Evolutionary conservation across 92 coral and sea anemone species (phyloP).

Genomic region (Umimayanthus kanabou): DNA sequence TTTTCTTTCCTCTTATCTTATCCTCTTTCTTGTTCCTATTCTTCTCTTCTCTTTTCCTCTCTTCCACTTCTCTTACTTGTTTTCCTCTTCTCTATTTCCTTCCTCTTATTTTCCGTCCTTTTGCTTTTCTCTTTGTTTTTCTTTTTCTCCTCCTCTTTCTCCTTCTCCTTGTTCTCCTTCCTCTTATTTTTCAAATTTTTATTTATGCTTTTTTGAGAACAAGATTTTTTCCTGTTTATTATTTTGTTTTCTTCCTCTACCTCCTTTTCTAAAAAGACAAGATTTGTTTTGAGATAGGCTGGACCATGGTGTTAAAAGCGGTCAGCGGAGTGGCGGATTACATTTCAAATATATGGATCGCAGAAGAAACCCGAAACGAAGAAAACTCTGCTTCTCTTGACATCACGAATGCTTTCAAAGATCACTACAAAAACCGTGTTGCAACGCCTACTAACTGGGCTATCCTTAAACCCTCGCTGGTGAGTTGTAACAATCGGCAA

Average conservation of each 20-base stretch:
- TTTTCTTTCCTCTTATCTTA: background rate
- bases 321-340: background rate
- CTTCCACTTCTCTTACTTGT: too few relatives aligned
- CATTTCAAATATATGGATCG: background rate
- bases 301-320: constrained; percentile 13
- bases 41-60: too few relatives aligned
- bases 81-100: too few relatives aligned
- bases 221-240: too few relatives aligned
- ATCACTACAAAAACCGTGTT: constrained; percentile 21
- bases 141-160: too few relatives aligned
- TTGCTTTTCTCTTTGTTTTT: too few relatives aligned
- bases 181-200: background rate
- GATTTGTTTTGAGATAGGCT: constrained; percentile 2
- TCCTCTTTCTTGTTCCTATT: background rate
- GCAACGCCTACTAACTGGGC: constrained; percentile 3
- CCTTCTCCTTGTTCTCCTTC: too few relatives aligned
- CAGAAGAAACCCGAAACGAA: constrained; percentile 1
- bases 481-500: background rate
- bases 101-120: too few relatives aligned
- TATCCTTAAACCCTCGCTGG: background rate
- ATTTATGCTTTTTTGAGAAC: too few relatives aligned
- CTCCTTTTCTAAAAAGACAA: background rate
- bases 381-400: background rate
- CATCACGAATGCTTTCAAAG: constrained; percentile 11
- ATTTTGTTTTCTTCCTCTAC: background rate